phyloP scores from a whole-genome alignment of 2,797 vertebrate species.

The Macropus fuliginosus region DNA sequence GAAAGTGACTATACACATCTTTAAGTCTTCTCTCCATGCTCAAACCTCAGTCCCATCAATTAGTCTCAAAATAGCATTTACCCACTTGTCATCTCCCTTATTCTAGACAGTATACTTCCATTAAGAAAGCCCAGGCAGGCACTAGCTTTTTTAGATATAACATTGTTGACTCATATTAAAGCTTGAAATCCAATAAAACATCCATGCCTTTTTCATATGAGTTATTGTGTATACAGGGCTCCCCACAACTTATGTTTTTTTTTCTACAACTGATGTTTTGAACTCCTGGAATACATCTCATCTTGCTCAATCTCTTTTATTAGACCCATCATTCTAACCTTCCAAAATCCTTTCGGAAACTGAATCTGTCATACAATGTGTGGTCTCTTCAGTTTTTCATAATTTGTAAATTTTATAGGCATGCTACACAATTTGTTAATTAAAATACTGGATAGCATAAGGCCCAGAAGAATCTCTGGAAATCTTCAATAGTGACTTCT shows the following conservation, averaged over 20 bases:
- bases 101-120: neutral
- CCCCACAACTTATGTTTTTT: neutral
- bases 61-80: neutral
- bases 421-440: neutral
- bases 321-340: neutral
- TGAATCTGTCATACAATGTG: neutral
- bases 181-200: neutral
- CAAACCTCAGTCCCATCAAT: neutral
- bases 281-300: neutral
- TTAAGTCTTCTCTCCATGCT: neutral
- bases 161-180: neutral
- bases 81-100: neutral
- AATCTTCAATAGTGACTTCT: too few species aligned
- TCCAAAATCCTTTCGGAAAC: neutral
- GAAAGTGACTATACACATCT: neutral
- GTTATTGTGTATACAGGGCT: neutral
- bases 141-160: neutral
- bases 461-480: too few species aligned
- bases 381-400: neutral
- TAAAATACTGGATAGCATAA: too few species aligned
- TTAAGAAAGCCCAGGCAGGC: neutral
- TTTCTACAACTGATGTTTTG: neutral
- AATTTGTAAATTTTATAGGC: neutral
- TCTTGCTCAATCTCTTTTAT: neutral
- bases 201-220: neutral